Evolutionary conservation across 2,113 vertebrate genomes (phyloP).

Genomic region (Charina bottae): DNA sequence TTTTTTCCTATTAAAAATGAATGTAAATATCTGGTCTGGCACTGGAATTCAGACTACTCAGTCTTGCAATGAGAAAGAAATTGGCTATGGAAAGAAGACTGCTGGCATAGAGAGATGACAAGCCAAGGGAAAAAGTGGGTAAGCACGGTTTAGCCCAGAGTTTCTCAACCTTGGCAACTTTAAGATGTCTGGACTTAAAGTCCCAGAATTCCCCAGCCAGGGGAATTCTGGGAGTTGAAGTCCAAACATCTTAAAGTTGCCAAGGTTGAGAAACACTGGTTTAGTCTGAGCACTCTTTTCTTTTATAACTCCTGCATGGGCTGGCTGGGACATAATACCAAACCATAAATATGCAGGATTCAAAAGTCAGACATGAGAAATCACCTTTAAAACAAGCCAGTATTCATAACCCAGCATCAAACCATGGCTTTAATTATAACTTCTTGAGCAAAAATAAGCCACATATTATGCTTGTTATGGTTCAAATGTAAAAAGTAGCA

Average conservation of each 20-base stretch:
- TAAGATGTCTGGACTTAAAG: no score
- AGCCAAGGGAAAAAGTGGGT: not conserved
- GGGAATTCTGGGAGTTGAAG: no score
- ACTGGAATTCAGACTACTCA: not conserved
- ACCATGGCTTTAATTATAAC: not conserved
- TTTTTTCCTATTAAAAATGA: not conserved
- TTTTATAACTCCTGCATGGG: not conserved
- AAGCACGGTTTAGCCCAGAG: not conserved
- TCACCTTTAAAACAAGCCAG: not conserved
- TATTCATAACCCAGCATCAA: not conserved
- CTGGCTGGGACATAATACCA: not conserved
- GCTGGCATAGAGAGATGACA: not conserved
- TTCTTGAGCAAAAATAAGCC: not conserved
- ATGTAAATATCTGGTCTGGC: not conserved
- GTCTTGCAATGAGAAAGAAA: not conserved
- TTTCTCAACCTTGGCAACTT: no score
- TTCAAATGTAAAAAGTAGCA: not conserved
- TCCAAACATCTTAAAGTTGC: no score
- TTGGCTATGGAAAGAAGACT: not conserved
- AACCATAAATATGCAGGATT: not conserved
- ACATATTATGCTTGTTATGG: not conserved
- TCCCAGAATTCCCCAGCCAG: no score
- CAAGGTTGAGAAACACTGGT: no score
- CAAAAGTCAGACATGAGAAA: not conserved
- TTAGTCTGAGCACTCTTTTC: not conserved